Evolutionary conservation across 2,113 vertebrate genomes (phyloP), one percentile per base, ranked within the genome.

Genomic region (Platichthys flesus): DNA sequence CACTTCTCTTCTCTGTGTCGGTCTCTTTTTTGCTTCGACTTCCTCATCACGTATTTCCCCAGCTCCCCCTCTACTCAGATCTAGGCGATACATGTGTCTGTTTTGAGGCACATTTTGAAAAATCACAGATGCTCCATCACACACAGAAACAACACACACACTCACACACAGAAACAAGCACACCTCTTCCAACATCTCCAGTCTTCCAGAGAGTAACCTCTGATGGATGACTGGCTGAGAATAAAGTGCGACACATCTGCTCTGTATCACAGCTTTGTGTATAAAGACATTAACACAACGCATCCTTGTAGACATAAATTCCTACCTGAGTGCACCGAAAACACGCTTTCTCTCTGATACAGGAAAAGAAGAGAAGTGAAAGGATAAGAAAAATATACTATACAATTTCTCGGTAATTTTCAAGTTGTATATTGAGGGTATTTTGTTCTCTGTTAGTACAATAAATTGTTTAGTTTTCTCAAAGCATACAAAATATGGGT

Each of bases 251-350:
- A 51, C 75, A 63, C 85, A 86, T 86, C 82, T 90, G 79, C 23
- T 70, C 67, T 45, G 74, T 62, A 76, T 81, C 71, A 72, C 81
- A 60, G 74, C 76, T 78, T 15, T 35, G 57, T 74, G 83, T 68
- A 82, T 69, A 58, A 82, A 88, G 74, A 84, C 76, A 81, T 86
- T 82, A 80, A 86, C 85, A 68, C 86, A 85, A 74, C 84, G 69
- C 79, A 79, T 81, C 79, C 81, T 79, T 61, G 74, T 71, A 15
- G 21, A 78, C 60, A 86, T 82, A 76, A 74, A 90, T 83, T 35
- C 81, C 84, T 76, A 85, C 81, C 79, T 84, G 81, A 67, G 60
- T 37, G 42, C 21, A 9, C 57, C 63, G 60, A 78, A 77, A 84
- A 71, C 78, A 62, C 24, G 60, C 57, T 49, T 16, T 51, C 13